Evolutionary conservation across 2,113 vertebrate species (phyloP).

Genomic region (Hemicordylus capensis): DNA sequence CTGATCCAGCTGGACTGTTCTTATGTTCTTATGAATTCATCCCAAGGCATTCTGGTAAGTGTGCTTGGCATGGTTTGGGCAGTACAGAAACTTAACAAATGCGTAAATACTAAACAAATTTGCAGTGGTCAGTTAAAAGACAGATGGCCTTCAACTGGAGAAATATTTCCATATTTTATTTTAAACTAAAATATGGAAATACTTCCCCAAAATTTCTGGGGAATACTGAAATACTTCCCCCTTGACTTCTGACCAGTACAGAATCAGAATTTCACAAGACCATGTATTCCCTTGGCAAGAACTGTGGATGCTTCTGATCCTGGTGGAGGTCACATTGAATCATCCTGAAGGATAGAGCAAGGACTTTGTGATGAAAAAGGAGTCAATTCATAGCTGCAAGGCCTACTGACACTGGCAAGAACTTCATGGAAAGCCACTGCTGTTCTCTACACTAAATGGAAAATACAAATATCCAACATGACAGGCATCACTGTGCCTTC

Average conservation of each 20-base stretch:
- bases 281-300: constrained; percentile 2
- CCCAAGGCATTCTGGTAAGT: neutral
- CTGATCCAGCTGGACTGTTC: too few relatives aligned
- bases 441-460: constrained; percentile 49
- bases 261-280: constrained; percentile 26
- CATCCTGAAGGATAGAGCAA: constrained; percentile 29
- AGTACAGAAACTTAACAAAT: too few relatives aligned
- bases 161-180: too few relatives aligned
- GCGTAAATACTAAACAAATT: neutral
- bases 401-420: constrained; percentile 42
- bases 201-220: too few relatives aligned
- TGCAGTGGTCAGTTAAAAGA: neutral
- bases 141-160: neutral
- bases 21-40: too few relatives aligned
- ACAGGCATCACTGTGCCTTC: constrained; percentile 76
- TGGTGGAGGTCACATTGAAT: constrained; percentile 26
- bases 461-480: constrained; percentile 77
- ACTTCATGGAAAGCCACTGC: constrained; percentile 59
- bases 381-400: constrained; percentile 42
- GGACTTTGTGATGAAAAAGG: constrained; percentile 39
- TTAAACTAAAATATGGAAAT: too few relatives aligned
- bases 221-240: too few relatives aligned
- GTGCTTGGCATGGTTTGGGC: too few relatives aligned
- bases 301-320: constrained; percentile 43
- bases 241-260: constrained; percentile 13